phyloP scores from a whole-genome alignment of 2,797 vertebrate genomes.

The Sebastes taczanowskii region DNA sequence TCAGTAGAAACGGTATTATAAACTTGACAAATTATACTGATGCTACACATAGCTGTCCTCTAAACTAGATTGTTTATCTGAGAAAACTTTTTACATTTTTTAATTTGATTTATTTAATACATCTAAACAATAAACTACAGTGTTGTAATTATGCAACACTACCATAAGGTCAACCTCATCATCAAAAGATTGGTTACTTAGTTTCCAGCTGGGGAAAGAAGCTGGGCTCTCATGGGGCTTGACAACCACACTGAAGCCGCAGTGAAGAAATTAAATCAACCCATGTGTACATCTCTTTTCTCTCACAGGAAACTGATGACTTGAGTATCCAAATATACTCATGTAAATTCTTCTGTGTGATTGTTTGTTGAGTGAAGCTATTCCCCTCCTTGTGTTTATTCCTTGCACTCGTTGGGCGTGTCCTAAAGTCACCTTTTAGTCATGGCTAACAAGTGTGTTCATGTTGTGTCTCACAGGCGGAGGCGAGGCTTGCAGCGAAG shows the following conservation, averaged over 20 bases:
- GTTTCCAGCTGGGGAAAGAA: neutral
- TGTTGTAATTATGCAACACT: neutral
- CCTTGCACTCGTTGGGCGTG: constrained; percentile 4
- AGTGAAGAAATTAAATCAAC: neutral
- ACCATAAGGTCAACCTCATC: neutral
- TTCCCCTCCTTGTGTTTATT: neutral
- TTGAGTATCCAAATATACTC: neutral
- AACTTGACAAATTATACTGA: neutral
- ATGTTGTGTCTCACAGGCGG: constrained; percentile 85
- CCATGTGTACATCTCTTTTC: neutral
- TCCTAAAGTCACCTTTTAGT: neutral
- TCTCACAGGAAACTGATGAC: neutral
- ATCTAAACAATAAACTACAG: neutral
- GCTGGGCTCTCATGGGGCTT: neutral
- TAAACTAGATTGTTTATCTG: neutral
- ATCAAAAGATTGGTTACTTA: neutral
- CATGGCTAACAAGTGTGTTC: constrained; percentile 56
- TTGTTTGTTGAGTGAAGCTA: neutral
- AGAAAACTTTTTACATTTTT: neutral
- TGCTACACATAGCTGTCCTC: neutral
- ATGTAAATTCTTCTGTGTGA: neutral
- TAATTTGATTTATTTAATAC: neutral
- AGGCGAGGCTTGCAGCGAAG: constrained; percentile 96
- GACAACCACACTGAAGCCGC: neutral
- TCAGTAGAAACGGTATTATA: neutral